Conservation (phyloP, 2,888 invertebrate genomes). For the Phortica okadai region DNA sequence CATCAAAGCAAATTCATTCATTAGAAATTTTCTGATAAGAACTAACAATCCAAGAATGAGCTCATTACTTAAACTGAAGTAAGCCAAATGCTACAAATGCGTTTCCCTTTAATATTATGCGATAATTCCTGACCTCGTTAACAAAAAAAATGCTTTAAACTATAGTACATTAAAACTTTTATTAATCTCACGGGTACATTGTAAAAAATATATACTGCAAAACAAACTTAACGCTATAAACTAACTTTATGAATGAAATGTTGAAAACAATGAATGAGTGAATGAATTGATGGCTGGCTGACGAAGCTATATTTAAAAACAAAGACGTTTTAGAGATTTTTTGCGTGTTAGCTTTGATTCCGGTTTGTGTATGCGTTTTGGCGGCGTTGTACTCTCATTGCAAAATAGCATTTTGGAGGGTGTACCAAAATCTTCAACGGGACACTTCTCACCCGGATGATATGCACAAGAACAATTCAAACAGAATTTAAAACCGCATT, state of each 20-base stretch:
- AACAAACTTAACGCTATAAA: neutral
- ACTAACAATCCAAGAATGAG: no score
- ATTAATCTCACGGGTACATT: conserved; percentile 15
- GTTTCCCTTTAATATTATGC: no score
- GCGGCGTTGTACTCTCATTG: conserved; percentile 55
- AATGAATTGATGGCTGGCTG: neutral
- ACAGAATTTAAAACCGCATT: conserved; percentile 66
- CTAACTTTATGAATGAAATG: neutral
- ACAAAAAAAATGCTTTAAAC: no score
- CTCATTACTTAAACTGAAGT: no score
- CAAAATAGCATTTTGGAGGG: conserved; percentile 67
- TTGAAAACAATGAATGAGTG: neutral
- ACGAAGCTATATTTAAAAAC: conserved; percentile 47
- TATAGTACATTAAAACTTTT: neutral
- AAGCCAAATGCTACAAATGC: no score
- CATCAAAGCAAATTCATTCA: no score
- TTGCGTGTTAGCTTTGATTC: conserved; percentile 58
- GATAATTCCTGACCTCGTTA: no score
- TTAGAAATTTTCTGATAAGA: no score
- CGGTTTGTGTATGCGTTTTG: conserved; percentile 51
- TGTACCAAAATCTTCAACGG: conserved; percentile 63
- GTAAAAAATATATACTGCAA: conserved; percentile 4
- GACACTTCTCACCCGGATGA: conserved; percentile 66
- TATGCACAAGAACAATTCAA: conserved; percentile 62
- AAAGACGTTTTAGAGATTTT: conserved; percentile 59